These are phyloP conservation scores for Pinctada fucata DNA, from an alignment of 2,888 invertebrate genomes.

Conservation along the genomic window DNA sequence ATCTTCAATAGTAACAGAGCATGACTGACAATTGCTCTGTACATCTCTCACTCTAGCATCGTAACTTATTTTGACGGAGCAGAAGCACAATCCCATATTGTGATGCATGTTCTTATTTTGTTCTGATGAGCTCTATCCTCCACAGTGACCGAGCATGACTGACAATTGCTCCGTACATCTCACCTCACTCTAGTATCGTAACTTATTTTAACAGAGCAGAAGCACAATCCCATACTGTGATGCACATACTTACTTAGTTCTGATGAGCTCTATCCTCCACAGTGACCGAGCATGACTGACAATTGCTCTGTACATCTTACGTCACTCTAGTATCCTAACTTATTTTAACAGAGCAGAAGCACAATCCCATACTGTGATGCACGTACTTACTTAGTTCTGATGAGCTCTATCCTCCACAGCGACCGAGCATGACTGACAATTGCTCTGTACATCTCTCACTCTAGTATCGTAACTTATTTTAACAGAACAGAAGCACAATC, in stretches of 20 bases:
- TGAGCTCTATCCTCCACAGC: slow-evolving; percentile 96
- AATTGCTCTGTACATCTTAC: slow-evolving; percentile 83
- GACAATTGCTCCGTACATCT: too few species aligned
- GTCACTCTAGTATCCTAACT: too few species aligned
- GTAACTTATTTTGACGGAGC: too few species aligned
- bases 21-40: slow-evolving; percentile 81
- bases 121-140: slow-evolving; percentile 96
- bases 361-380: too few species aligned
- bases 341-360: too few species aligned
- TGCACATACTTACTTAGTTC: slow-evolving; percentile 84
- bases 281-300: slow-evolving; percentile 98
- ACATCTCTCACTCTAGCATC: too few species aligned
- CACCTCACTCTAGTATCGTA: too few species aligned
- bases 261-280: slow-evolving; percentile 96
- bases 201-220: too few species aligned
- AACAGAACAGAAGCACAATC: too few species aligned
- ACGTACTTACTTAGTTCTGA: slow-evolving; percentile 87
- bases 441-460: slow-evolving; percentile 79
- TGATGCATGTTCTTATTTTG: slow-evolving; percentile 81
- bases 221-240: too few species aligned
- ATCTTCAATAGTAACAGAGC: slow-evolving; percentile 98
- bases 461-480: too few species aligned
- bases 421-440: slow-evolving; percentile 99
- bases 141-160: slow-evolving; percentile 98
- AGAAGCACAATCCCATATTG: too few species aligned